Conservation (phyloP, 2,888 invertebrate species). For the Drosophila crucigera region DNA sequence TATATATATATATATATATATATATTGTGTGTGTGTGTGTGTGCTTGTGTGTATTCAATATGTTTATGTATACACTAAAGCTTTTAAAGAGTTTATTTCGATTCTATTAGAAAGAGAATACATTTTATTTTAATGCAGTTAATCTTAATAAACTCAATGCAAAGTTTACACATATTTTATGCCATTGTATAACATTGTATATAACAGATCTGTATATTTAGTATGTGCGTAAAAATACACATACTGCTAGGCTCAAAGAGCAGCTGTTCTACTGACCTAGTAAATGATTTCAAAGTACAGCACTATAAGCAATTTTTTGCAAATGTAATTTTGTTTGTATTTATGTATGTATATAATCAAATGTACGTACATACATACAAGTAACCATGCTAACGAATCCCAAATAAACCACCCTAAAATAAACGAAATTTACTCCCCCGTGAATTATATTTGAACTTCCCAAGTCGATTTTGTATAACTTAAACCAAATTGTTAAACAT, state of each 20-base stretch:
- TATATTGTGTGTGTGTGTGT: background rate
- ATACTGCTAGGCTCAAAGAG: background rate
- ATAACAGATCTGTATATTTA: background rate
- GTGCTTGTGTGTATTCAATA: background rate
- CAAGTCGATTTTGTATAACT: background rate
- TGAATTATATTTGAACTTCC: background rate
- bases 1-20: no score
- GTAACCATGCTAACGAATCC: background rate
- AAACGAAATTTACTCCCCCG: background rate
- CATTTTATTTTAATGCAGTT: background rate
- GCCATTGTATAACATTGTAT: background rate
- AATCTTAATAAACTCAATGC: background rate
- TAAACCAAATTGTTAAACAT: background rate
- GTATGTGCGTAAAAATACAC: background rate
- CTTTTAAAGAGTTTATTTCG: background rate
- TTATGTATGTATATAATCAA: background rate
- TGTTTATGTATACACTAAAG: background rate
- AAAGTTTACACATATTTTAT: background rate
- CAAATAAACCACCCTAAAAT: conserved; percentile 2
- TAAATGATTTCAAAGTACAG: conserved; percentile 36
- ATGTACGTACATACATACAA: background rate
- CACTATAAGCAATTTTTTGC: background rate
- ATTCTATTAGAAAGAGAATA: background rate
- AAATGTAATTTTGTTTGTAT: background rate
- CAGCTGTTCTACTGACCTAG: conserved; percentile 42